phyloP scores from a whole-genome alignment of 1,140 invertebrate species.

The Tyrophagus putrescentiae region DNA sequence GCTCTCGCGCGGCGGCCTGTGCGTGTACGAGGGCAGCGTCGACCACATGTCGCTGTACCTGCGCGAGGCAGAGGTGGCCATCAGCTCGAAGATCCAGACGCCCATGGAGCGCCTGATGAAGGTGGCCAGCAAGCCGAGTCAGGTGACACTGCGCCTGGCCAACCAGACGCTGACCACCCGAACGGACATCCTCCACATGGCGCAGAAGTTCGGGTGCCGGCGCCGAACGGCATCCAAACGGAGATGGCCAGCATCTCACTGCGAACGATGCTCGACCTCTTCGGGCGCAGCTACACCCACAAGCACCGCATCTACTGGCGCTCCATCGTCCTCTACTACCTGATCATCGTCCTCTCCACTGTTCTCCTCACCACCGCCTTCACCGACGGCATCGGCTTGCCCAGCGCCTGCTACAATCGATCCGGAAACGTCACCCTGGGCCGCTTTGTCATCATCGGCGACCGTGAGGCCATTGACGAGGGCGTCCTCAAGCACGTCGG shows the following conservation, averaged over 20 bases:
- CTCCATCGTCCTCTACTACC: not conserved
- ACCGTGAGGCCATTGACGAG: not conserved
- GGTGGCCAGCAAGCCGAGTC: not conserved
- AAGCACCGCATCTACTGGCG: not conserved
- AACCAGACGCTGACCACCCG: not conserved
- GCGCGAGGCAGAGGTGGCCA: not conserved
- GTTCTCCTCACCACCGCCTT: not conserved
- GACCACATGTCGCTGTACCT: conserved; percentile 7
- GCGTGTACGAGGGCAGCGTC: conserved; percentile 29
- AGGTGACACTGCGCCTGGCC: not conserved
- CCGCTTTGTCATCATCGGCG: not conserved
- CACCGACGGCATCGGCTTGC: not conserved
- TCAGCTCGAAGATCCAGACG: not conserved
- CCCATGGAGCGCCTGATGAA: conserved; percentile 12
- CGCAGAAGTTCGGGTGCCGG: not conserved
- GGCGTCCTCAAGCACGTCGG: not conserved
- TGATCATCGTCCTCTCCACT: not conserved
- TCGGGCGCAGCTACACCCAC: not conserved
- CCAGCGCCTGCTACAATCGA: not conserved
- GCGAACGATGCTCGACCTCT: not conserved
- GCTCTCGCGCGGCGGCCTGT: conserved; percentile 23
- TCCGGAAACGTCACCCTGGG: not conserved
- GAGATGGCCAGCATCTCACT: not conserved
- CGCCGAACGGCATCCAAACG: not conserved
- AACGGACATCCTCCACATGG: not conserved